Evolutionary conservation across 2,113 vertebrate genomes (phyloP), one percentile per base, ranked within the genome.

Genomic region (Balaeniceps rex): DNA sequence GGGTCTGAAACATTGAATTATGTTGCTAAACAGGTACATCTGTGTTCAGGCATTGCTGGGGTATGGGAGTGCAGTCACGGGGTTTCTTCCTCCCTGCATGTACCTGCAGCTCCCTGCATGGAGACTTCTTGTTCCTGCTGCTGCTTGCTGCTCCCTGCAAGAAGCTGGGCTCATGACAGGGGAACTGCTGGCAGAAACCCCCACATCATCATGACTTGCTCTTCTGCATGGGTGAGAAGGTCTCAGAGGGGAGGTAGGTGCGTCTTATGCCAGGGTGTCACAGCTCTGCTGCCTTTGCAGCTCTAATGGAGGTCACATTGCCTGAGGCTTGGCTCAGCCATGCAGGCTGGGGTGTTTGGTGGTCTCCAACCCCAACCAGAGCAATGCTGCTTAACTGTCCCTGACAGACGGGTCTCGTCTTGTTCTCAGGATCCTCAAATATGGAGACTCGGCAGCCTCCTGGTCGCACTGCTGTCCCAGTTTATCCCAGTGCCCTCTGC

Each of bases 221-320:
- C 57, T 14, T 66, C n/a, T 54, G 15, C 16, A 4, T 14, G 16
- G 7, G 8, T 11, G 46, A 70, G 38, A 46, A 57, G 18, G 34
- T 47, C 51, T 31, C 4, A 2, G 10, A 7, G 47, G 42, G 34
- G 6, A 58, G 42, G 31, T 34, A 29, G n/a, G 15, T 26, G n/a
- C 12, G 16, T 5, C 46, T 49, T 60, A 29, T 0, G 0, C 13
- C 2, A 3, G 12, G 44, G 4, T 38, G n/a, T 60, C 13, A 6
- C 46, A 83, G 58, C 52, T 71, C 34, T 82, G 64, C 57, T 52
- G 42, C 69, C 40, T 76, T 51, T 16, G 19, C 19, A 21, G n/a
- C 40, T 26, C 44, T 57, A 28, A 68, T 4, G 15, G 21, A 25
- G 7, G 19, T 51, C 58, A 19, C 21, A 3, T 34, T 2, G 4